Conservation (phyloP, 2,888 invertebrate genomes). For the Dyspetes luteomarginatus region DNA sequence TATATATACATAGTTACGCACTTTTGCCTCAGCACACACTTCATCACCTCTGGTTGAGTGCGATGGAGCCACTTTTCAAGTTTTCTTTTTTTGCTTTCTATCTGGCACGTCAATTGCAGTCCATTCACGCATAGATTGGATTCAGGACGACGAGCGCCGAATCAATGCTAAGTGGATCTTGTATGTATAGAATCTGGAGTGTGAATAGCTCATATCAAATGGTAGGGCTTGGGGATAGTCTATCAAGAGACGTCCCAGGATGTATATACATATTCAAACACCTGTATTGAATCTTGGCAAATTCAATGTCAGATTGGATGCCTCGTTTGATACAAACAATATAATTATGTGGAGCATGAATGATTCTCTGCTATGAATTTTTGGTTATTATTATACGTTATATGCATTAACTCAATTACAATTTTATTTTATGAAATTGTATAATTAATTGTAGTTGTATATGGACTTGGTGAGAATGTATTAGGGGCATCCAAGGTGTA, state of each 20-base stretch:
- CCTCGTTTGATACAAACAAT: background rate
- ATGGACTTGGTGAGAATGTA: too few relatives aligned
- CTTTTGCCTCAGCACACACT: background rate
- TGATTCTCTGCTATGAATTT: background rate
- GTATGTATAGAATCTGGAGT: slow-evolving; percentile 20
- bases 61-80: background rate
- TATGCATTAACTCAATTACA: background rate
- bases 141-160: slow-evolving; percentile 23
- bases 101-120: slow-evolving; percentile 47
- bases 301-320: background rate
- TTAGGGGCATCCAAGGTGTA: too few relatives aligned
- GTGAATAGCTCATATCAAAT: slow-evolving; percentile 29
- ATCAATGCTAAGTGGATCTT: slow-evolving; percentile 33
- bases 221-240: background rate
- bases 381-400: background rate
- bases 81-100: background rate
- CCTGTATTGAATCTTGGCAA: background rate
- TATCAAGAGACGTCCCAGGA: slow-evolving; percentile 12
- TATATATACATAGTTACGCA: background rate
- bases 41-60: background rate
- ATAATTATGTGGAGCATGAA: background rate
- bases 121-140: slow-evolving; percentile 54
- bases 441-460: too few relatives aligned
- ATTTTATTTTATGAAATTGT: too few relatives aligned
- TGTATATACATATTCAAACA: background rate